Base-by-base conservation (phyloP, 2,797 vertebrate genomes). In the Alauda arvensis region DNA sequence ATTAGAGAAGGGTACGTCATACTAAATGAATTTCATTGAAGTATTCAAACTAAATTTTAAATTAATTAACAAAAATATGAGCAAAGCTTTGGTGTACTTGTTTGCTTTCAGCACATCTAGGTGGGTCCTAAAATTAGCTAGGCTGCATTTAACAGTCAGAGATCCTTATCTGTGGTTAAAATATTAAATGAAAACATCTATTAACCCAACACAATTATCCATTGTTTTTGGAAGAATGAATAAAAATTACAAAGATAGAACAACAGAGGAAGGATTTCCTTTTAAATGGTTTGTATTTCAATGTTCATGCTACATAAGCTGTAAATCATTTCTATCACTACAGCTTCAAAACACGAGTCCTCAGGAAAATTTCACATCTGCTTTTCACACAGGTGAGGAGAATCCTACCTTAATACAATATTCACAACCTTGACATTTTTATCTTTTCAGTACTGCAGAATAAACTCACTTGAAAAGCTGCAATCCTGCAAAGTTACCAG, bases 301-400 rank as follows among this genome's bases (percentile, higher is more conserved):
- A 12, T 29, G 46, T 63, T 91, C 71, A 89, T 85, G 65, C 45
- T 40, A 66, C 10, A 12, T 94, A 87, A 83, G 56, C 70, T 83
- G 51, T 74, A 94, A 91, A 90, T 89, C 3, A 90, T 71, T 78
- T 67, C 18, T 59, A 63, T 61, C 5, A 5, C 59, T 87, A 46
- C 3, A 76, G 43, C 53, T 93, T 89, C 82, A 90, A 90, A 87
- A 93, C 66, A 75, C 42, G 42, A 68, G 11, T 92, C 69, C 75
- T 90, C 33, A 63, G 55, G 40, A 86, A 53, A 90, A 66, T 52
- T 94, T 80, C 81, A 76, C 34, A 90, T 71, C 77, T 91, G 72
- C 62, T 83, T 78, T 87, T 88, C 49, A 61, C 17, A 56, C 14
- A 91, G 66, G 29, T 63, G 34, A 82, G 26, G 21, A 33, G 33